Evolutionary conservation across 2,888 invertebrate species (phyloP).

Genomic region (Nematopogon swammerdamellus): DNA sequence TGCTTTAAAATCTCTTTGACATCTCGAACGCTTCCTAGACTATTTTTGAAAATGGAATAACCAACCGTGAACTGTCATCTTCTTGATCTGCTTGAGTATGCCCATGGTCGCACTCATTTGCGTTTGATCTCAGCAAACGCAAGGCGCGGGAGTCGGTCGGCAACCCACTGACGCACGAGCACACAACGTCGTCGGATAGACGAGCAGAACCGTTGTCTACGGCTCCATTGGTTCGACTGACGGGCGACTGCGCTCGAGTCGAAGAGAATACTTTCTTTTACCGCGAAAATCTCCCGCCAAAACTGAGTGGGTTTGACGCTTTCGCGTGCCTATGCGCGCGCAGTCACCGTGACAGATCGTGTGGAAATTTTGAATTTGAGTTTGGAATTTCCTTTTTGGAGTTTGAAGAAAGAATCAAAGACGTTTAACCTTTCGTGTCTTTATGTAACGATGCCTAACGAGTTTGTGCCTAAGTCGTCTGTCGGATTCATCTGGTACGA

Average conservation of each 20-base stretch:
- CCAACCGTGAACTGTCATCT: constrained; percentile 38
- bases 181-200: neutral
- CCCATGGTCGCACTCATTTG: constrained; percentile 24
- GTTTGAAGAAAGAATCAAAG: too few species aligned
- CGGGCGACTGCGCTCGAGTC: too few species aligned
- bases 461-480: too few species aligned
- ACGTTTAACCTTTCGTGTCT: too few species aligned
- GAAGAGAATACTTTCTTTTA: neutral
- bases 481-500: too few species aligned
- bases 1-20: too few species aligned
- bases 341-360: neutral
- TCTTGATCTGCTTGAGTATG: constrained; percentile 46
- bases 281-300: constrained; percentile 27
- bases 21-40: too few species aligned
- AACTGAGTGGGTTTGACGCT: constrained; percentile 10
- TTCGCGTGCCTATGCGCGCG: neutral
- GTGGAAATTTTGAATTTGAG: neutral
- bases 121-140: neutral
- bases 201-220: neutral
- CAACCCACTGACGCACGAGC: constrained; percentile 13
- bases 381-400: too few species aligned
- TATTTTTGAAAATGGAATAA: constrained; percentile 13
- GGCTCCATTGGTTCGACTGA: too few species aligned
- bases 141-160: constrained; percentile 3
- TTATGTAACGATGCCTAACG: too few species aligned